These are phyloP conservation scores for Brotula barbata DNA, from an alignment of 2,797 vertebrate genomes.

Conservation along the genomic window DNA sequence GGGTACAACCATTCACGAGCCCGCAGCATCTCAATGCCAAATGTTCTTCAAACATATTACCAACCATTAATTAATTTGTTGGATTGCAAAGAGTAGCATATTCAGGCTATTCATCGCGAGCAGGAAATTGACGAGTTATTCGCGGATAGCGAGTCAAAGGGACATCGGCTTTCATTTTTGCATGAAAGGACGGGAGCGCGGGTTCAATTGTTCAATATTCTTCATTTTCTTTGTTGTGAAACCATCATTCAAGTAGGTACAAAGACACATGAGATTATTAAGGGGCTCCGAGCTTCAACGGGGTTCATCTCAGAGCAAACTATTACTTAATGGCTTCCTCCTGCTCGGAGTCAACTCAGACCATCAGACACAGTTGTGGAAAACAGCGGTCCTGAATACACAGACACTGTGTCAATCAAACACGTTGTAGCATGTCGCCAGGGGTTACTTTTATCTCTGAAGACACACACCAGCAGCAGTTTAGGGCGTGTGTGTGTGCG, in stretches of 20 bases:
- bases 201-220: conserved; percentile 43
- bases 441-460: conserved; percentile 30
- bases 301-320: conserved; percentile 46
- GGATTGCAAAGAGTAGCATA: conserved; percentile 62
- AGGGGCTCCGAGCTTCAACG: conserved; percentile 20
- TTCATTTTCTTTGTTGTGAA: conserved; percentile 16
- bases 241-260: conserved; percentile 32
- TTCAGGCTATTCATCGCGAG: conserved; percentile 69
- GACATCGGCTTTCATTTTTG: conserved; percentile 58
- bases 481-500: conserved; percentile 2
- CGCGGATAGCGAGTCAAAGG: conserved; percentile 54
- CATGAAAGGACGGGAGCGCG: conserved; percentile 44
- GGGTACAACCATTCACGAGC: conserved; percentile 57
- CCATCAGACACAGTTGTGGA: conserved; percentile 25
- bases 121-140: conserved; percentile 69
- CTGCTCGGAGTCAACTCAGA: conserved; percentile 38
- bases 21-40: conserved; percentile 60
- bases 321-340: conserved; percentile 53
- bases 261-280: conserved; percentile 35
- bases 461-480: conserved; percentile 5
- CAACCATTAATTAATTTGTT: conserved; percentile 71
- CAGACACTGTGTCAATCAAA: conserved; percentile 58
- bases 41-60: conserved; percentile 68
- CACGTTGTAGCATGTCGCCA: conserved; percentile 29
- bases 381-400: conserved; percentile 63